Evolutionary conservation across 2,797 vertebrate genomes (phyloP).

Genomic region (Bovichtus variegatus): DNA sequence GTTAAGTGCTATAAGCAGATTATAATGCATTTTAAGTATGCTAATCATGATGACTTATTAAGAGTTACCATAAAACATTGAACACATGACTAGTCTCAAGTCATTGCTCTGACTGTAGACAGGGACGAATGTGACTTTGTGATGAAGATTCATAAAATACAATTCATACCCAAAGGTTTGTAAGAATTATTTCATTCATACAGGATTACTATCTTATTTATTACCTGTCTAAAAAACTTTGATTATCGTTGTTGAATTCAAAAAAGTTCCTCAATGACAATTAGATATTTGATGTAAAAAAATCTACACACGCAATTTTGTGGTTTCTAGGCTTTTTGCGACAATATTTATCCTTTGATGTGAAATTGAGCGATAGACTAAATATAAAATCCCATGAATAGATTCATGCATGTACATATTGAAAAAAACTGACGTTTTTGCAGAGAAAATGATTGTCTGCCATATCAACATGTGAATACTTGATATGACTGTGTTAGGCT

Average conservation of each 20-base stretch:
- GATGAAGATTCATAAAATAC: background rate
- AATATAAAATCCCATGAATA: background rate
- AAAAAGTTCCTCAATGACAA: background rate
- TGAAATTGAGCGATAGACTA: background rate
- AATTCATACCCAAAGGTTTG: background rate
- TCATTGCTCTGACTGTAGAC: background rate
- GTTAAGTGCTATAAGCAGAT: no score
- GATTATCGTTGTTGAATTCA: background rate
- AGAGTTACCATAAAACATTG: slow-evolving; percentile 17
- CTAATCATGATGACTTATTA: no score
- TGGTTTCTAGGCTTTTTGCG: background rate
- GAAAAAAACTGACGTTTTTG: background rate
- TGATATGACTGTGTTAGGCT: background rate
- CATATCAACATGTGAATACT: background rate
- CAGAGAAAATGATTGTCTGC: background rate
- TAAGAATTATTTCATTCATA: background rate
- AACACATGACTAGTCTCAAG: background rate
- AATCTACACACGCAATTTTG: background rate
- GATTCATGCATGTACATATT: background rate
- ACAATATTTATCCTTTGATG: background rate
- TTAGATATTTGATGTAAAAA: background rate
- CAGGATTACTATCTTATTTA: background rate
- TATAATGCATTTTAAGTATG: no score
- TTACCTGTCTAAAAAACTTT: background rate
- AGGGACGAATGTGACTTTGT: background rate